phyloP scores from a whole-genome alignment of 2,888 invertebrate genomes.

The Bugula neritina region DNA sequence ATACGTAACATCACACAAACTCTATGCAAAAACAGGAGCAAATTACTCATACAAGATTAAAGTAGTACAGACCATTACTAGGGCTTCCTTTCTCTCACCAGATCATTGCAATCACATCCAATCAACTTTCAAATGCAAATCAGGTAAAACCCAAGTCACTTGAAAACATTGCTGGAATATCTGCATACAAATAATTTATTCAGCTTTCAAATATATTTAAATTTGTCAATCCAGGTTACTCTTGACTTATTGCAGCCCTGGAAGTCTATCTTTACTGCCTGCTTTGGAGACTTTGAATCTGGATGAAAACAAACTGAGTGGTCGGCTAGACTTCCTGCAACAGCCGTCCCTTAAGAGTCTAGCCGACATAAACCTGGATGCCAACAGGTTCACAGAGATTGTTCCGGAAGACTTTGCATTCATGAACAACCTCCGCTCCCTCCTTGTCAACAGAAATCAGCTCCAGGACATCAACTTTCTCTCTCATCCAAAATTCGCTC shows the following conservation, averaged over 20 bases:
- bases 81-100: too few relatives aligned
- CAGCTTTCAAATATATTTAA: too few relatives aligned
- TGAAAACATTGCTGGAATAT: too few relatives aligned
- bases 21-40: too few relatives aligned
- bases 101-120: too few relatives aligned
- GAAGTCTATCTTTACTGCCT: not conserved
- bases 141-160: too few relatives aligned
- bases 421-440: not conserved
- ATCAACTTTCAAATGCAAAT: too few relatives aligned
- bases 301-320: not conserved
- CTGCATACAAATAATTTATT: too few relatives aligned
- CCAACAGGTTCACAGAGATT: not conserved
- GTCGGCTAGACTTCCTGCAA: not conserved
- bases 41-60: too few relatives aligned
- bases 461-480: not conserved
- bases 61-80: too few relatives aligned
- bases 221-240: too few relatives aligned
- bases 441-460: constrained; percentile 2
- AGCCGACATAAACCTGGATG: not conserved
- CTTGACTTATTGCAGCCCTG: constrained; percentile 9
- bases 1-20: too few relatives aligned
- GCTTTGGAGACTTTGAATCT: constrained; percentile 15
- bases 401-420: constrained; percentile 1
- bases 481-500: not conserved
- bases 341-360: not conserved